Conservation (phyloP, 1,140 invertebrate species). For the Oscheius sp. region DNA sequence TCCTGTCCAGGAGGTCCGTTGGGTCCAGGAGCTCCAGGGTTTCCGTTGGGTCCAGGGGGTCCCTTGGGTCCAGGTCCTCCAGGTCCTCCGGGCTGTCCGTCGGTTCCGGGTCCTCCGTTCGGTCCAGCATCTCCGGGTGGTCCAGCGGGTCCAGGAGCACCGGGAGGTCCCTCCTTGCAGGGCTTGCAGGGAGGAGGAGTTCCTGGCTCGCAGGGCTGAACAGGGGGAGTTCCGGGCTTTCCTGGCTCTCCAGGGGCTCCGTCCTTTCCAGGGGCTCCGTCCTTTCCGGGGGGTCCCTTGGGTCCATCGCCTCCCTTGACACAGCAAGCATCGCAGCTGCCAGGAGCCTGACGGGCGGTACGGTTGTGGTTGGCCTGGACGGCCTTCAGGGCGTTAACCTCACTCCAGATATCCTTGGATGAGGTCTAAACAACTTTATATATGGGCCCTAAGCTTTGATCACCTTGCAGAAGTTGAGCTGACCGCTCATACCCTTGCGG, state of each 20-base stretch:
- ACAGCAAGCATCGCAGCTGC: constrained; percentile 41
- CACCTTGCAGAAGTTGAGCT: constrained; percentile 35
- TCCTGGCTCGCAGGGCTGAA: constrained; percentile 25
- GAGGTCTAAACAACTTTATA: constrained; percentile 29
- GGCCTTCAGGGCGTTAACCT: constrained; percentile 38
- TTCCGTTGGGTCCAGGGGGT: constrained; percentile 19
- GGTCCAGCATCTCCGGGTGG: constrained; percentile 17
- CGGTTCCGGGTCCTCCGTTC: constrained; percentile 10
- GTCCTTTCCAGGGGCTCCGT: constrained; percentile 29
- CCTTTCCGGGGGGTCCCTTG: constrained; percentile 22
- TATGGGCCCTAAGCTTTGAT: neutral
- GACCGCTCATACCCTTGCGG: constrained; percentile 21
- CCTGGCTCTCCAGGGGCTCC: constrained; percentile 32
- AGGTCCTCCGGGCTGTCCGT: constrained; percentile 11
- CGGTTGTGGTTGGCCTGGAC: constrained; percentile 25
- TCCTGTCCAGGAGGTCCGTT: constrained; percentile 22
- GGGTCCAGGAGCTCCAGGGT: constrained; percentile 24
- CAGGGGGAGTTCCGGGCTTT: constrained; percentile 30
- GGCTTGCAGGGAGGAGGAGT: constrained; percentile 36
- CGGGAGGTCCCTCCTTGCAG: constrained; percentile 32
- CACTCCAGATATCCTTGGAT: constrained; percentile 41
- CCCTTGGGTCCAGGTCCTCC: constrained; percentile 30
- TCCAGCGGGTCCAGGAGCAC: constrained; percentile 26
- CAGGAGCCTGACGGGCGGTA: constrained; percentile 31
- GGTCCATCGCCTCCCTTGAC: constrained; percentile 31